A percentile compares a stretch with the other conserved stretches of the same genome.
Evolutionary conservation across 2,113 vertebrate genomes (phyloP).

Genomic region (Hydrochoerus hydrochaeris): DNA sequence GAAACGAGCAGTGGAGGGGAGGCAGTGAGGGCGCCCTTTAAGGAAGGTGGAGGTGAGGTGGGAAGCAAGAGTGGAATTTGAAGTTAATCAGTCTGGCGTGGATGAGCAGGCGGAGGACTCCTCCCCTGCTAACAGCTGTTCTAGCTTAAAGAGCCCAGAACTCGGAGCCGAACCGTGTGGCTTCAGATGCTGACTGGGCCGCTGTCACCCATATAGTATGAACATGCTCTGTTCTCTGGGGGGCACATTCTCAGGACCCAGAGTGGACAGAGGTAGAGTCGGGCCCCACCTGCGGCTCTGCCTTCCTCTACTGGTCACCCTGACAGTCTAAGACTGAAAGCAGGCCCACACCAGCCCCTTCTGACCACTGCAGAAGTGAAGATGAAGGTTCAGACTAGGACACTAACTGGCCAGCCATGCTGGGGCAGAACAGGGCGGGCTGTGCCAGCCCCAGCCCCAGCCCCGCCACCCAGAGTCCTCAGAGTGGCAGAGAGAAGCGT

Average conservation of each 20-base stretch:
- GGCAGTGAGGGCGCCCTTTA: neutral
- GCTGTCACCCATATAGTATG: accelerated
- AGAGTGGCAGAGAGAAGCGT: neutral
- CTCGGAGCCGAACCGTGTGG: neutral
- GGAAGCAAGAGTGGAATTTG: neutral
- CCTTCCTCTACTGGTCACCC: neutral
- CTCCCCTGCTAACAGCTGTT: neutral
- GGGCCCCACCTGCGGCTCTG: accelerated
- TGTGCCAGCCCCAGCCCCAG: neutral
- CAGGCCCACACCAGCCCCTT: neutral
- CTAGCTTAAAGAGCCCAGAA: neutral
- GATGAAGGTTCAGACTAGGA: neutral
- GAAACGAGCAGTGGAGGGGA: accelerated
- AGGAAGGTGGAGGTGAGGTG: neutral
- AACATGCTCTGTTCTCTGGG: neutral
- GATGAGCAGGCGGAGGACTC: neutral
- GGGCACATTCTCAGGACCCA: neutral
- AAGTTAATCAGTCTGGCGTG: neutral
- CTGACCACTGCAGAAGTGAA: accelerated
- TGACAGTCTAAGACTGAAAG: neutral
- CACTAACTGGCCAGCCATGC: too few relatives aligned
- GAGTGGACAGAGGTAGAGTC: accelerated
- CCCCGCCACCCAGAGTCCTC: neutral
- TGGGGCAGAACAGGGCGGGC: neutral
- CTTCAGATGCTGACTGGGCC: neutral